phyloP scores from a whole-genome alignment of 2,888 invertebrate genomes.

The Amiota communis region DNA sequence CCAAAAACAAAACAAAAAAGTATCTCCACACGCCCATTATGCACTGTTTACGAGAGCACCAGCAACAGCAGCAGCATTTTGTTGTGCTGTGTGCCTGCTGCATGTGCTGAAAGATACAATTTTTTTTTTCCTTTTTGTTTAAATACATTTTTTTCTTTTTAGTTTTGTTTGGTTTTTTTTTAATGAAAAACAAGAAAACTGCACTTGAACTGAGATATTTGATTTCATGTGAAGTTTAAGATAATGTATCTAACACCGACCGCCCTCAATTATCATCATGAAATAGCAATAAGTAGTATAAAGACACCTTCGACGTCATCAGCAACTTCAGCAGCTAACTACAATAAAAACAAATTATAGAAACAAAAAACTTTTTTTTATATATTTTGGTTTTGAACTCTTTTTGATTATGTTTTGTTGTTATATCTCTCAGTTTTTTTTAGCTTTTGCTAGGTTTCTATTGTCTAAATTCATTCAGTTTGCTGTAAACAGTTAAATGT shows the following conservation, averaged over 20 bases:
- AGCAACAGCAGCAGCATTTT: not conserved
- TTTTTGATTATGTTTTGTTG: constrained; percentile 7
- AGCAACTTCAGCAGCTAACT: not conserved
- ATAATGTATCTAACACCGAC: constrained; percentile 31
- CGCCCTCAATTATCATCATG: not conserved
- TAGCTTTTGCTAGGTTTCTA: constrained; percentile 24
- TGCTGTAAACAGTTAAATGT: constrained; percentile 36
- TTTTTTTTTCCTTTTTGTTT: constrained; percentile 13
- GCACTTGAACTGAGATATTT: constrained; percentile 60
- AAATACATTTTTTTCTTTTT: constrained; percentile 15
- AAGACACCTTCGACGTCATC: constrained; percentile 12
- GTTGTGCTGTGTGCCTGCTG: constrained; percentile 2
- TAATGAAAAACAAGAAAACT: constrained; percentile 42
- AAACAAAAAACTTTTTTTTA: no score
- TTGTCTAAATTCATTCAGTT: constrained; percentile 30
- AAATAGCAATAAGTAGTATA: not conserved
- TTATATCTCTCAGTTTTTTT: not conserved
- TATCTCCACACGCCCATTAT: constrained; percentile 18
- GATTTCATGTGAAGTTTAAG: constrained; percentile 55
- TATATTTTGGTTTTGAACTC: constrained; percentile 17
- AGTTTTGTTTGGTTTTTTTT: constrained; percentile 11
- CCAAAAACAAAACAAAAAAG: not conserved
- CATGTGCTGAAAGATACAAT: constrained; percentile 5
- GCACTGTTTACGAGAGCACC: not conserved
- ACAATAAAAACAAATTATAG: no score